A percentile compares a stretch with the other conserved stretches of the same genome.
phyloP scores from a whole-genome alignment of 2,888 invertebrate genomes.

The Neria commutata region DNA sequence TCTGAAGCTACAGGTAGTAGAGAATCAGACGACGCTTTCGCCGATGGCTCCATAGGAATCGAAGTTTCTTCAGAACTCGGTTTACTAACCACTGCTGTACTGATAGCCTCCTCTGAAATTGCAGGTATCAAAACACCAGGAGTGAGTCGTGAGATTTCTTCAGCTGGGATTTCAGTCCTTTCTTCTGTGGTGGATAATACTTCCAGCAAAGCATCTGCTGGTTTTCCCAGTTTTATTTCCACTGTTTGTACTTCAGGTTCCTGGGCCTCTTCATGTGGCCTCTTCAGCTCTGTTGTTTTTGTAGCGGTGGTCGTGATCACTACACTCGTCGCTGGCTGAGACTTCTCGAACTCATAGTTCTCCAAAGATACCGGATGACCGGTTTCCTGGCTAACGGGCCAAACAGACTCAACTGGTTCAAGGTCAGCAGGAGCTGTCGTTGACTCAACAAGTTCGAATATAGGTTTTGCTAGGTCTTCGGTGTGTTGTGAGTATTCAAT shows the following conservation, averaged over 20 bases:
- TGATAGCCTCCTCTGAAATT: too few species aligned
- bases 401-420: slow-evolving; percentile 45
- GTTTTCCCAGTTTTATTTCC: not conserved
- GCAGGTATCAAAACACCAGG: too few species aligned
- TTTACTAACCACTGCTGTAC: too few species aligned
- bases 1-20: too few species aligned
- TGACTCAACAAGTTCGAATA: slow-evolving; percentile 21
- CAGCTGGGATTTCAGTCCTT: slow-evolving; percentile 8
- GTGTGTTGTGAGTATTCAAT: slow-evolving; percentile 54
- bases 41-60: too few species aligned
- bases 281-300: slow-evolving; percentile 7
- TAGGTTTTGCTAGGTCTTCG: slow-evolving; percentile 36
- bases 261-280: slow-evolving; percentile 18
- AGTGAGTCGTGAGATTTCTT: too few species aligned
- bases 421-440: slow-evolving; percentile 19
- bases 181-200: not conserved
- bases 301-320: slow-evolving; percentile 29
- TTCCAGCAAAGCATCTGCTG: not conserved
- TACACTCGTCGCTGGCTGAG: too few species aligned
- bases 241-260: slow-evolving; percentile 2
- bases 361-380: slow-evolving; percentile 52
- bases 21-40: too few species aligned
- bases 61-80: too few species aligned
- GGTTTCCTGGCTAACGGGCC: slow-evolving; percentile 56
- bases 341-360: slow-evolving; percentile 50